A percentile compares a stretch with the other conserved stretches of the same genome.
Conservation (phyloP, 2,797 vertebrate species). For the Glossophaga mutica region DNA sequence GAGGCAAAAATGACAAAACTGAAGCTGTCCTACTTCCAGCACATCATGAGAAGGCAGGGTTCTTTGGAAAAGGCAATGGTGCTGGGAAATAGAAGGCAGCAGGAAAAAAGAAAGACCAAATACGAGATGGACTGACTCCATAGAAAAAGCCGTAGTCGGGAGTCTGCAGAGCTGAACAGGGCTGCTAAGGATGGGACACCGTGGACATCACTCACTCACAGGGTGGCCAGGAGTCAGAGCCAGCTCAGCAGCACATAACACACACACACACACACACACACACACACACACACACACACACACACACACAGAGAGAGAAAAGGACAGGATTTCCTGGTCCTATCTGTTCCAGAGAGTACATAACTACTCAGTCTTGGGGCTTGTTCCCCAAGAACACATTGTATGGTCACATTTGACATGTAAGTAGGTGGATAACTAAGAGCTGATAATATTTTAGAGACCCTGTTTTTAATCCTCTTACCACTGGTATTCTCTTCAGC, state of each 20-base stretch:
- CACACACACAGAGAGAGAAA: neutral
- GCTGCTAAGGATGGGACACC: neutral
- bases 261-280: neutral
- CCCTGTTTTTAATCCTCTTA: neutral
- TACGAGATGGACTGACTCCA: neutral
- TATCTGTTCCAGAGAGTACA: neutral
- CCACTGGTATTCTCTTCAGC: neutral
- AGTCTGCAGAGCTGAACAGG: neutral
- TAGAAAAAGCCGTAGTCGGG: neutral
- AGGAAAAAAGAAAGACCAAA: neutral
- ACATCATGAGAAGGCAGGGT: neutral
- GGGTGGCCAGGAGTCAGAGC: neutral
- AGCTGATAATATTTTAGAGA: neutral
- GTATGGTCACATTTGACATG: neutral
- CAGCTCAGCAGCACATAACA: neutral
- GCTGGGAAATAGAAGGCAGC: neutral
- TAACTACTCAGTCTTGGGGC: neutral
- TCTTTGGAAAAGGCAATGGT: neutral
- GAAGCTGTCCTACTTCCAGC: neutral
- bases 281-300: neutral
- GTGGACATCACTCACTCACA: neutral
- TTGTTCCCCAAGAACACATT: neutral
- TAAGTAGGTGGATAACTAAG: neutral
- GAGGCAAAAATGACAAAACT: neutral
- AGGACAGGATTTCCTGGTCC: neutral